Percentiles rank a stretch among this genome's conserved stretches.
Evolutionary conservation across 2,888 invertebrate species (phyloP).

Genomic region (Strigamia transsilvanica): DNA sequence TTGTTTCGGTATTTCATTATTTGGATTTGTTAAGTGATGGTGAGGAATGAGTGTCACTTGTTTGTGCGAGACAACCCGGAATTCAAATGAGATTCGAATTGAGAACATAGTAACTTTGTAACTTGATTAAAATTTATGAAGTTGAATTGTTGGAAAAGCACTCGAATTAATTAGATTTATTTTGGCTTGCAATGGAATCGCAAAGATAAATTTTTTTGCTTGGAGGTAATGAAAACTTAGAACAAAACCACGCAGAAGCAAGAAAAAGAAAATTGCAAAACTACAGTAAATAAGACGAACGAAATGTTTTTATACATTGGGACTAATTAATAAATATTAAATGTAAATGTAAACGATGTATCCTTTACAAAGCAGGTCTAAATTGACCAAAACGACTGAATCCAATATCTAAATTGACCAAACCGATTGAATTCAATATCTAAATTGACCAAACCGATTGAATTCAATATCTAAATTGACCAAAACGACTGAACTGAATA

Average conservation of each 20-base stretch:
- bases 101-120: not conserved
- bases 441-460: too few relatives aligned
- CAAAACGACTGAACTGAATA: too few relatives aligned
- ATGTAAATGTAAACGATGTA: too few relatives aligned
- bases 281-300: not conserved
- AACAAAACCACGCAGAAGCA: not conserved
- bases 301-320: not conserved
- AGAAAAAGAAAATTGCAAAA: not conserved
- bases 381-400: too few relatives aligned
- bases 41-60: not conserved
- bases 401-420: too few relatives aligned
- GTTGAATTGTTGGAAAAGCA: conserved; percentile 9
- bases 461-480: too few relatives aligned
- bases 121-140: conserved; percentile 2
- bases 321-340: not conserved
- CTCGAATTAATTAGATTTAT: conserved; percentile 24
- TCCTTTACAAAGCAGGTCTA: too few relatives aligned
- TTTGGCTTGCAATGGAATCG: not conserved
- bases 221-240: not conserved
- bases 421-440: too few relatives aligned
- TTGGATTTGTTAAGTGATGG: not conserved
- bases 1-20: not conserved
- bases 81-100: not conserved
- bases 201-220: not conserved
- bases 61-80: not conserved